phyloP scores from a whole-genome alignment of 2,113 vertebrate genomes.

The Indicator indicator region DNA sequence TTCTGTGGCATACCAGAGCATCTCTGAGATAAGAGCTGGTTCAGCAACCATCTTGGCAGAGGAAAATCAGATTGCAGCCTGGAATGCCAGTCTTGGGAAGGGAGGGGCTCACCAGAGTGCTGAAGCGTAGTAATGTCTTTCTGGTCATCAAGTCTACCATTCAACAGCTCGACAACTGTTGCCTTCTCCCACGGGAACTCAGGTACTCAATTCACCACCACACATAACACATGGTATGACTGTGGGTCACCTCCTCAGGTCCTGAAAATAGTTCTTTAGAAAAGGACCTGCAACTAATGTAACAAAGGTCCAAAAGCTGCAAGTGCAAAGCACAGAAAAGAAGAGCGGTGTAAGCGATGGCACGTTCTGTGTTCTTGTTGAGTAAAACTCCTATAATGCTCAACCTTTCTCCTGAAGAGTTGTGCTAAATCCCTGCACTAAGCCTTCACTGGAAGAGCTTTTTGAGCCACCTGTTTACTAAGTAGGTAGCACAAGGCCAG shows the following conservation, averaged over 20 bases:
- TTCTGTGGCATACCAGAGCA: neutral
- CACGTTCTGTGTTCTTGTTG: neutral
- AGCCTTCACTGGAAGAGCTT: neutral
- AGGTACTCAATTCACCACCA: neutral
- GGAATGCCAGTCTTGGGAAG: neutral
- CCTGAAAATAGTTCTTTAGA: neutral
- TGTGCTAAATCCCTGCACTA: neutral
- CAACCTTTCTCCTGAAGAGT: neutral
- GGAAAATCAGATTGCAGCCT: neutral
- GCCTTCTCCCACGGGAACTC: neutral
- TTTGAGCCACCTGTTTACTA: neutral
- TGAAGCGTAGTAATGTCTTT: neutral
- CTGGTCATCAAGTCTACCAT: neutral
- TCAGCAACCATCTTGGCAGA: neutral
- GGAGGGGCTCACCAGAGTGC: neutral
- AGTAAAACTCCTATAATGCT: neutral
- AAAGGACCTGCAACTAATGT: neutral
- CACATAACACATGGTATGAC: neutral
- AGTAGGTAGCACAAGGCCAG: neutral
- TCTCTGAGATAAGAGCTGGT: constrained; percentile 4
- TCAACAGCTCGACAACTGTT: neutral
- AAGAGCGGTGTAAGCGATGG: neutral
- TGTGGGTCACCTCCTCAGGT: neutral
- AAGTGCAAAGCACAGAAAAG: neutral
- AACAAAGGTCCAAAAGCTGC: neutral